Evolutionary conservation across 92 coral and sea anemone genomes (phyloP).

Genomic region (Epizoanthus scotinus): DNA sequence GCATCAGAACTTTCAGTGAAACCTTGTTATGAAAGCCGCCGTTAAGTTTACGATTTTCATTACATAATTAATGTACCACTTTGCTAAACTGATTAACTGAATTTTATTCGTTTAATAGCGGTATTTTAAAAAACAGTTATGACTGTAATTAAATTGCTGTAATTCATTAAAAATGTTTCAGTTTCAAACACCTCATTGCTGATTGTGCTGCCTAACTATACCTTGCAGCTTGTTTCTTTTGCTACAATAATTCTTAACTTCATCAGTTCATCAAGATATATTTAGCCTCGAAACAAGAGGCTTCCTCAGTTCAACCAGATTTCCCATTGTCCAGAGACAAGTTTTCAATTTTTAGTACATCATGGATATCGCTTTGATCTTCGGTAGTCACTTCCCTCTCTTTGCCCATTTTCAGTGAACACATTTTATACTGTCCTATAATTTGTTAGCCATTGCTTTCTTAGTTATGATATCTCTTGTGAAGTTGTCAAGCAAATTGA

Average conservation of each 20-base stretch:
- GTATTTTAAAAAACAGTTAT: no score
- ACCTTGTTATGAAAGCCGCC: background rate
- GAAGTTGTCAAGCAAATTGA: background rate
- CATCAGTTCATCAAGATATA: no score
- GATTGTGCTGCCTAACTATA: constrained; percentile 10
- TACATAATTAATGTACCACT: constrained; percentile 1
- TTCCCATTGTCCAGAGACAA: constrained; percentile 21
- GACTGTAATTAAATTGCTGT: constrained; percentile 10
- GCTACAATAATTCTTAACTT: constrained; percentile 9
- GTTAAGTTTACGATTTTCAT: no score
- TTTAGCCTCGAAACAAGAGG: no score
- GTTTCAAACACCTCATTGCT: constrained; percentile 13
- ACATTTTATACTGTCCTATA: no score
- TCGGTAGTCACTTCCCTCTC: no score
- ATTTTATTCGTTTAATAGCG: constrained; percentile 6
- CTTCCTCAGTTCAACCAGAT: constrained; percentile 11
- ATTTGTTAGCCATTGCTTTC: no score
- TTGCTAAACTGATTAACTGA: background rate
- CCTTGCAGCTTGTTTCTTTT: background rate
- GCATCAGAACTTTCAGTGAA: constrained; percentile 8
- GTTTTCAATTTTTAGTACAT: constrained; percentile 13
- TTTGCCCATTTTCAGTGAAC: no score
- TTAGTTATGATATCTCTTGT: no score
- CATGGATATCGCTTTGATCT: no score
- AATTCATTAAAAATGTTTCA: constrained; percentile 11